Conservation (phyloP, 2,888 invertebrate genomes). For the Erebia palarica region DNA sequence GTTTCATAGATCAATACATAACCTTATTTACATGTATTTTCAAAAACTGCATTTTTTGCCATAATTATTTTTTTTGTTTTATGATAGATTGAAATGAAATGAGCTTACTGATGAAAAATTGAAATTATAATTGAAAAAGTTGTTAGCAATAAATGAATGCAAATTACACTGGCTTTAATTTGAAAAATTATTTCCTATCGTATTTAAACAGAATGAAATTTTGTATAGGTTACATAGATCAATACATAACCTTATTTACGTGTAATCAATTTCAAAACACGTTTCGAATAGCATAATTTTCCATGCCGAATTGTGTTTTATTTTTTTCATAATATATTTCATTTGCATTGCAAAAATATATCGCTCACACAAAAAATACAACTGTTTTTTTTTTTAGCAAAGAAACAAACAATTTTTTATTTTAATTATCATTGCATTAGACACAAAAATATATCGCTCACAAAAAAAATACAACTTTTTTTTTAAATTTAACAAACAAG, state of each 20-base stretch:
- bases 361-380: too few relatives aligned
- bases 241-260: not conserved
- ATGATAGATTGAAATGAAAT: slow-evolving; percentile 1
- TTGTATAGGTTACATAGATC: too few relatives aligned
- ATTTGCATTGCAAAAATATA: too few relatives aligned
- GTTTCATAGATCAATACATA: too few relatives aligned
- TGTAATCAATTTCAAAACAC: not conserved
- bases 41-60: not conserved
- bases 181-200: too few relatives aligned
- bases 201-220: too few relatives aligned
- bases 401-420: too few relatives aligned
- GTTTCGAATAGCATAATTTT: not conserved
- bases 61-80: slow-evolving; percentile 4
- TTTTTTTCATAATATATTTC: not conserved
- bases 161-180: too few relatives aligned
- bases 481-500: too few relatives aligned
- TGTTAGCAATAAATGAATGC: not conserved
- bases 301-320: not conserved
- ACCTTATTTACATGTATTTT: not conserved
- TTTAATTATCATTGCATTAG: not conserved
- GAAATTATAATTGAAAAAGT: not conserved
- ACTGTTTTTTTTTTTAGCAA: too few relatives aligned
- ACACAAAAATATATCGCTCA: too few relatives aligned
- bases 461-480: too few relatives aligned
- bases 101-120: not conserved